phyloP scores from a whole-genome alignment of 2,113 vertebrate genomes.

The Physeter macrocephalus region DNA sequence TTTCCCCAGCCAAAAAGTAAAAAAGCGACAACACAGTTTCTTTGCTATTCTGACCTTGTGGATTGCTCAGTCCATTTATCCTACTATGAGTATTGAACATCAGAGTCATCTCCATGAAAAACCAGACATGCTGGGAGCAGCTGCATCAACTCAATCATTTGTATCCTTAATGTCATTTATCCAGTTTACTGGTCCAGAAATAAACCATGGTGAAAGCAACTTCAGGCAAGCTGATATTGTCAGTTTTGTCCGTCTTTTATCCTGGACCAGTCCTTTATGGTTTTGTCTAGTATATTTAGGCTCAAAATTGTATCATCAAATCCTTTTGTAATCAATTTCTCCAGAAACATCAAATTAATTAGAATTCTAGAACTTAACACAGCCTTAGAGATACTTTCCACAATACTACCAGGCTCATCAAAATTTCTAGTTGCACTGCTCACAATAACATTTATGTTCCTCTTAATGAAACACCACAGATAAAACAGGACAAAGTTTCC shows the following conservation, averaged over 20 bases:
- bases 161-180: not conserved
- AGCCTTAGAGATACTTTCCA: not conserved
- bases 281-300: not conserved
- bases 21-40: not conserved
- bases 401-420: not conserved
- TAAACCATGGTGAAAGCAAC: not conserved
- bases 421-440: not conserved
- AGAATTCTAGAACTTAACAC: not conserved
- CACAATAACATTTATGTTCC: not conserved
- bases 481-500: not conserved
- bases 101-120: not conserved
- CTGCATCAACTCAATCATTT: not conserved
- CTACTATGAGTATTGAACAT: not conserved
- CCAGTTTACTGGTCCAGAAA: not conserved
- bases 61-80: not conserved
- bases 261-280: not conserved
- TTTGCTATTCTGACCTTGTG: not conserved
- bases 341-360: constrained; percentile 5
- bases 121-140: not conserved
- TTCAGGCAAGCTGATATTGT: not conserved
- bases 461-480: not conserved
- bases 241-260: not conserved
- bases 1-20: not conserved
- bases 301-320: not conserved
- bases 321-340: not conserved